Percentiles rank a stretch among this genome's conserved stretches.
Conservation (phyloP, 2,888 invertebrate genomes). For the Plutella xylostella region DNA sequence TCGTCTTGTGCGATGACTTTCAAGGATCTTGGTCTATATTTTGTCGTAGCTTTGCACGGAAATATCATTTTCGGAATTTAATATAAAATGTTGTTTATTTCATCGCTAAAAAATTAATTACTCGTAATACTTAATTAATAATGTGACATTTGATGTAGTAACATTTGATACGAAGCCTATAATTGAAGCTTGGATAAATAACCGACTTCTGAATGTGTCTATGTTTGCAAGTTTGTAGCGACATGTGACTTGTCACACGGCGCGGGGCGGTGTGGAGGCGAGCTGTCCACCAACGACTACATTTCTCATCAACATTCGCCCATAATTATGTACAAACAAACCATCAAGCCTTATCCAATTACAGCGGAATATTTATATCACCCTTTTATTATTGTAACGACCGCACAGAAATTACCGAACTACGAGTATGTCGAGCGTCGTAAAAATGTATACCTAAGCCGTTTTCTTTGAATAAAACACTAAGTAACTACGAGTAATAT, state of each 20-base stretch:
- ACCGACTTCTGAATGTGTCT: too few species aligned
- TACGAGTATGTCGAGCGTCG: neutral
- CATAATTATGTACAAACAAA: slow-evolving; percentile 28
- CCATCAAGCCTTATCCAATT: slow-evolving; percentile 22
- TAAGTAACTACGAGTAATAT: slow-evolving; percentile 4
- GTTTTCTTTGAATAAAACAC: neutral
- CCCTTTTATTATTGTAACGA: slow-evolving; percentile 29
- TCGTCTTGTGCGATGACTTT: neutral
- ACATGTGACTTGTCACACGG: too few species aligned
- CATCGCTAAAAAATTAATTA: too few species aligned
- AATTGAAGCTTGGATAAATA: too few species aligned
- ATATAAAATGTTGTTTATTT: too few species aligned
- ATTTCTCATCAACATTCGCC: slow-evolving; percentile 12
- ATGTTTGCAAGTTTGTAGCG: too few species aligned
- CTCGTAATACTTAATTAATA: too few species aligned
- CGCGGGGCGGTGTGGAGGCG: neutral
- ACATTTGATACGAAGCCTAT: too few species aligned
- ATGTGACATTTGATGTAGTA: too few species aligned
- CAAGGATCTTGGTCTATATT: too few species aligned
- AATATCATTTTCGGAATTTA: too few species aligned
- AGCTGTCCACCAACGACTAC: neutral
- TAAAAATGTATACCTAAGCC: neutral
- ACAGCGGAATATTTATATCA: slow-evolving; percentile 28
- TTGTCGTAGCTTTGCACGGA: too few species aligned
- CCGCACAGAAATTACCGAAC: slow-evolving; percentile 3